These are phyloP conservation scores for Melipona beecheii DNA, from an alignment of 2,888 invertebrate genomes.

Conservation along the genomic window DNA sequence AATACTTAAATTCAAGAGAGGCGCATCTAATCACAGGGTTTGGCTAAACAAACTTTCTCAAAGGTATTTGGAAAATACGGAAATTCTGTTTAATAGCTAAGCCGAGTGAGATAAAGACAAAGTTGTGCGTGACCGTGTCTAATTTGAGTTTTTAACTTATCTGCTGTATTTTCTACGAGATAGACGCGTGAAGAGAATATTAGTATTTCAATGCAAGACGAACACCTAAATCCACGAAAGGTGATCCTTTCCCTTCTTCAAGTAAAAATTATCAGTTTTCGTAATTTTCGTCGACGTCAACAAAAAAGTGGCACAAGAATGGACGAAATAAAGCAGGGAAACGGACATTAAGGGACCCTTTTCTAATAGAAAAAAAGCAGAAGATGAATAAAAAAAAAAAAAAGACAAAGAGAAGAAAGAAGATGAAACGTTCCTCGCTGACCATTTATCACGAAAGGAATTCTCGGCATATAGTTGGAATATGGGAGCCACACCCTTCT, in stretches of 20 bases:
- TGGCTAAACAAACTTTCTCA: conserved; percentile 62
- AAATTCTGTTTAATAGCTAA: conserved; percentile 67
- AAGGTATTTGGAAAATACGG: conserved; percentile 57
- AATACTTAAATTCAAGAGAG: conserved; percentile 28
- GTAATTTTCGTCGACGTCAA: not conserved
- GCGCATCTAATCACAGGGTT: conserved; percentile 67
- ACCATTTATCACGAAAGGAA: conserved; percentile 73
- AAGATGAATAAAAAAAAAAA: not conserved
- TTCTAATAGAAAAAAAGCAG: conserved; percentile 38
- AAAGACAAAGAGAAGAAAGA: conserved; percentile 24
- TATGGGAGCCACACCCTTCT: conserved; percentile 73
- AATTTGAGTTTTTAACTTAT: conserved; percentile 32
- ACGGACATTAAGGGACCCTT: conserved; percentile 43
- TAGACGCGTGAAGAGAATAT: not conserved
- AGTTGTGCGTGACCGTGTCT: conserved; percentile 25
- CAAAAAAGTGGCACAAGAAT: not conserved
- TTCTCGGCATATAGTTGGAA: conserved; percentile 56
- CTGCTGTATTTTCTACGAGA: conserved; percentile 7
- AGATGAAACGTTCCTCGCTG: conserved; percentile 41
- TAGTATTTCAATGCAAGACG: not conserved
- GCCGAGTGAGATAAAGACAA: conserved; percentile 49
- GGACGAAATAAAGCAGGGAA: conserved; percentile 22
- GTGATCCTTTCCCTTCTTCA: not conserved
- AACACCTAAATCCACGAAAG: not conserved
- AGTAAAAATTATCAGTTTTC: not conserved